These are phyloP conservation scores for Lasiommata megera DNA, from an alignment of 2,888 invertebrate genomes.

Conservation along the genomic window DNA sequence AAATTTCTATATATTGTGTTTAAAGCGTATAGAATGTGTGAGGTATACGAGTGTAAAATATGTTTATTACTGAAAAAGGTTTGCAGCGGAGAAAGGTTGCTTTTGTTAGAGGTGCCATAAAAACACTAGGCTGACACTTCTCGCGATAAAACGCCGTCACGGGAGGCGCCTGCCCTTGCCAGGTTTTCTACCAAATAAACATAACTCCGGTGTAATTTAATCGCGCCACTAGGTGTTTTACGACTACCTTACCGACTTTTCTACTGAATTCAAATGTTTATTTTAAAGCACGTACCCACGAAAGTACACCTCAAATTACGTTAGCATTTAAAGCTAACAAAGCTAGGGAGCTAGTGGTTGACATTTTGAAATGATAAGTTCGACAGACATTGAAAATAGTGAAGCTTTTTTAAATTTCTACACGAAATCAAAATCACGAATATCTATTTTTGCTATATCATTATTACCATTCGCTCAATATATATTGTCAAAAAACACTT, in stretches of 20 bases:
- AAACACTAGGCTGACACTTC: constrained; percentile 66
- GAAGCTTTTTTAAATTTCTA: too few species aligned
- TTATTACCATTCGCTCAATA: too few species aligned
- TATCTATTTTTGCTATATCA: too few species aligned
- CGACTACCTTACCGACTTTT: constrained; percentile 29
- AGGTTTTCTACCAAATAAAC: constrained; percentile 51
- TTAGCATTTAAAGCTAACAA: constrained; percentile 22
- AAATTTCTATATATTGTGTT: constrained; percentile 14
- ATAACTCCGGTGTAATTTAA: constrained; percentile 64
- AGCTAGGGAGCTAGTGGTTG: too few species aligned
- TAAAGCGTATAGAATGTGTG: too few species aligned
- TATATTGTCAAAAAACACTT: too few species aligned
- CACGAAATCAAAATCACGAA: too few species aligned
- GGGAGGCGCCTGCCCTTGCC: constrained; percentile 50
- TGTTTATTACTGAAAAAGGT: constrained; percentile 59
- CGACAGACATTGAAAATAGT: too few species aligned
- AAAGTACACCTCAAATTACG: constrained; percentile 24
- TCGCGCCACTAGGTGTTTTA: constrained; percentile 42
- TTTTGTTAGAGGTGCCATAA: constrained; percentile 65
- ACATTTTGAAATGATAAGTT: too few species aligned
- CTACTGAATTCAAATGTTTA: constrained; percentile 31
- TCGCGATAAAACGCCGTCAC: constrained; percentile 68
- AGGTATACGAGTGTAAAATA: constrained; percentile 48
- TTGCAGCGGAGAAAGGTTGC: constrained; percentile 66
- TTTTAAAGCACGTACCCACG: constrained; percentile 31